phyloP scores from a whole-genome alignment of 30 jellyfish, hydroid and myxozoan species.

The Aurelia aurita region DNA sequence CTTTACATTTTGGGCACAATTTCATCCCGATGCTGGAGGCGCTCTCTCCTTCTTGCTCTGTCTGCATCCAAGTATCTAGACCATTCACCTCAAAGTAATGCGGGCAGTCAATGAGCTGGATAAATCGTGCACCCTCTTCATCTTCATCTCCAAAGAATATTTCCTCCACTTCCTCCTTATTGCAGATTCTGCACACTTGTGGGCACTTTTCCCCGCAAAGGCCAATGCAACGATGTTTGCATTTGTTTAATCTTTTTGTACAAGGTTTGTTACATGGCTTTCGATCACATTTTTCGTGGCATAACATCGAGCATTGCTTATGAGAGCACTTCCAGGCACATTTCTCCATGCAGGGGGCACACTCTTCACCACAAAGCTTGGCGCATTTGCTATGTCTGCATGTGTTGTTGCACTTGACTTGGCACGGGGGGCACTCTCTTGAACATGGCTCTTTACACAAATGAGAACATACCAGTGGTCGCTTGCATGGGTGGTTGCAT shows the following conservation, averaged over 20 bases:
- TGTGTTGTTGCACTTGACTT: slow-evolving; percentile 17
- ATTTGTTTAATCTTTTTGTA: not conserved
- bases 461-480: slow-evolving; percentile 49
- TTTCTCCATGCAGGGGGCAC: slow-evolving; percentile 57
- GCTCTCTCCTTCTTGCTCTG: slow-evolving; percentile 2
- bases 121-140: slow-evolving; percentile 72
- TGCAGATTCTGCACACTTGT: slow-evolving; percentile 45
- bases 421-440: slow-evolving; percentile 73
- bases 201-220: slow-evolving; percentile 83
- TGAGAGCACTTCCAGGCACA: slow-evolving; percentile 64
- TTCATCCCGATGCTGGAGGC: slow-evolving; percentile 29
- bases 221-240: slow-evolving; percentile 72
- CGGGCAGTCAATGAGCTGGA: slow-evolving; percentile 66
- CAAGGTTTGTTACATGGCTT: slow-evolving; percentile 73
- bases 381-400: slow-evolving; percentile 57
- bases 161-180: slow-evolving; percentile 75
- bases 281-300: slow-evolving; percentile 57
- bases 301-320: slow-evolving; percentile 47
- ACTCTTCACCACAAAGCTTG: slow-evolving; percentile 48
- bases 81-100: slow-evolving; percentile 71
- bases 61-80: slow-evolving; percentile 73
- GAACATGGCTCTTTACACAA: slow-evolving; percentile 52
- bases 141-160: slow-evolving; percentile 82
- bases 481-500: slow-evolving; percentile 51
- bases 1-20: slow-evolving; percentile 80